Percentiles rank a stretch among this genome's conserved stretches.
Conservation (phyloP, 1,140 invertebrate genomes). For the Phthorimaea operculella region DNA sequence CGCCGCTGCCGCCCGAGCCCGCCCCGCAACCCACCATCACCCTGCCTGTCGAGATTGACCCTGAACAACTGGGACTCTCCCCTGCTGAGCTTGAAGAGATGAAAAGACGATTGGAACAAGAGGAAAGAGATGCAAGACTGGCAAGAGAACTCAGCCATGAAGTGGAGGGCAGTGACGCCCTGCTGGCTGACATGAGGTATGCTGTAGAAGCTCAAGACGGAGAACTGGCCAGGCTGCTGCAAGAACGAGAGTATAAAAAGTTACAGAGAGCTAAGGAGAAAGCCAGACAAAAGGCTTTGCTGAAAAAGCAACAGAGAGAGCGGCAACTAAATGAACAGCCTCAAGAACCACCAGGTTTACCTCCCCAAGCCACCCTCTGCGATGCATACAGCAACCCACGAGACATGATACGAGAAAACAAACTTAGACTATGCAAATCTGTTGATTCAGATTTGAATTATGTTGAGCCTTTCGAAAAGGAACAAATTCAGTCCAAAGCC, state of each 20-base stretch:
- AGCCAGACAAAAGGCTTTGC: constrained; percentile 51
- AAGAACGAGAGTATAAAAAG: constrained; percentile 78
- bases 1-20: constrained; percentile 19
- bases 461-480: constrained; percentile 62
- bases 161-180: constrained; percentile 70
- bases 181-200: constrained; percentile 77
- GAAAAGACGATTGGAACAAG: constrained; percentile 69
- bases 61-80: constrained; percentile 68
- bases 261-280: constrained; percentile 59
- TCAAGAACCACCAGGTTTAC: constrained; percentile 3
- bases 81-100: constrained; percentile 69
- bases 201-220: constrained; percentile 93
- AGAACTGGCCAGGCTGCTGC: constrained; percentile 87
- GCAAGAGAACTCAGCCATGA: constrained; percentile 71
- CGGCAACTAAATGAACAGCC: constrained; percentile 29
- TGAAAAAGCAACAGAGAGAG: constrained; percentile 54
- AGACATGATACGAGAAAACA: constrained; percentile 50
- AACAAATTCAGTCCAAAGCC: constrained; percentile 56
- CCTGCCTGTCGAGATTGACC: constrained; percentile 32
- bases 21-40: neutral
- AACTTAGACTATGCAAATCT: constrained; percentile 51
- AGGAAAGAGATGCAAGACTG: constrained; percentile 71
- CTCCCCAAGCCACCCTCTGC: constrained; percentile 42
- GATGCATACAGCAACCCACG: constrained; percentile 60
- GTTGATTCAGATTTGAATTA: constrained; percentile 62